Evolutionary conservation across 1,140 invertebrate genomes (phyloP).

Genomic region (Drosophila kohkoa): DNA sequence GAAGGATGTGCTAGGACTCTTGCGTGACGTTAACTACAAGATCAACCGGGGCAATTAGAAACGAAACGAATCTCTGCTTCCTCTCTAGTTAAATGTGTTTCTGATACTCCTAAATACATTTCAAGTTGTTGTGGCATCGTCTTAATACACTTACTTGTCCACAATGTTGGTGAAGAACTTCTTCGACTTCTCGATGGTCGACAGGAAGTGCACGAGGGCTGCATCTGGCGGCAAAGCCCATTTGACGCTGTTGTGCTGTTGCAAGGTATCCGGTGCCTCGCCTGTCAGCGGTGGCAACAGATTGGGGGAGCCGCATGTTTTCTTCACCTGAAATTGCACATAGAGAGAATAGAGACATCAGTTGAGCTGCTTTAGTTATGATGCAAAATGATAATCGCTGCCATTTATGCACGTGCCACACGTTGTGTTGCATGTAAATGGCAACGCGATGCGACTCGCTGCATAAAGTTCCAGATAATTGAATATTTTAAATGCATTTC

Average conservation of each 20-base stretch:
- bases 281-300: slow-evolving; percentile 60
- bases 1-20: slow-evolving; percentile 50
- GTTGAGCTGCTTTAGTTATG: not conserved
- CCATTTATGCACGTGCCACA: slow-evolving; percentile 61
- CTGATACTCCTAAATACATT: not conserved
- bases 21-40: slow-evolving; percentile 46
- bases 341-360: not conserved
- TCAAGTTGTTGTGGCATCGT: slow-evolving; percentile 26
- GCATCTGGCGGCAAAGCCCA: slow-evolving; percentile 77
- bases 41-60: slow-evolving; percentile 14
- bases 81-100: not conserved
- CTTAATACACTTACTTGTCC: slow-evolving; percentile 70
- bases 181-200: slow-evolving; percentile 83
- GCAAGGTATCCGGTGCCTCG: slow-evolving; percentile 48
- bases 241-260: slow-evolving; percentile 59
- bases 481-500: slow-evolving; percentile 67
- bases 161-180: slow-evolving; percentile 83
- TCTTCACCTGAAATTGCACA: slow-evolving; percentile 69
- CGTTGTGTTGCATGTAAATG: slow-evolving; percentile 64
- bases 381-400: slow-evolving; percentile 49
- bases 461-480: slow-evolving; percentile 59
- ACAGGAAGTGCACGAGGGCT: slow-evolving; percentile 72
- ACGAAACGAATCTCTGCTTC: not conserved
- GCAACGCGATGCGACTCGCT: slow-evolving; percentile 27
- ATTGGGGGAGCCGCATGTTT: slow-evolving; percentile 82